Evolutionary conservation across 2,797 vertebrate genomes (phyloP).

Genomic region (Salmo trutta): DNA sequence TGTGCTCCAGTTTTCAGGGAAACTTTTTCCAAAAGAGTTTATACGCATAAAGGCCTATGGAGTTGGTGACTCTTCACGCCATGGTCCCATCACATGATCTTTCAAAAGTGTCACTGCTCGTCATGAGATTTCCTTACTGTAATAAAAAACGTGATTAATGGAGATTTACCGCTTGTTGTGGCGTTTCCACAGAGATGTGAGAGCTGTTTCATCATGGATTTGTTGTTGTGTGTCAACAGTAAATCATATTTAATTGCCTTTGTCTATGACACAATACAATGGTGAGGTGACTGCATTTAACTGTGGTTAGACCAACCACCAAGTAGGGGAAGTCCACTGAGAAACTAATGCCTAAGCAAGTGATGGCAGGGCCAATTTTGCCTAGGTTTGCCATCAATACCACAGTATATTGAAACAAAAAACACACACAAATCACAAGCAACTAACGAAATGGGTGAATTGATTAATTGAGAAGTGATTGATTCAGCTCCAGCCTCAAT

Average conservation of each 20-base stretch:
- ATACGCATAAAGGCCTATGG: conserved; percentile 24
- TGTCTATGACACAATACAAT: conserved; percentile 38
- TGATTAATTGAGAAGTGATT: neutral
- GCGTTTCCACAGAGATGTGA: conserved; percentile 53
- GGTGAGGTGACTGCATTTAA: conserved; percentile 56
- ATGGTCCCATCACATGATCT: conserved; percentile 20
- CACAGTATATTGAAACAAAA: neutral
- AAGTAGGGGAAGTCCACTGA: conserved; percentile 29
- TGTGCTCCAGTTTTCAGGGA: conserved; percentile 43
- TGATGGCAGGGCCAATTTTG: too few species aligned
- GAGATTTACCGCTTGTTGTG: conserved; percentile 40
- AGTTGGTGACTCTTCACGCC: conserved; percentile 26
- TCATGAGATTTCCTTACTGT: conserved; percentile 7
- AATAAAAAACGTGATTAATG: conserved; percentile 23
- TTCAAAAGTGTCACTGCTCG: conserved; percentile 26
- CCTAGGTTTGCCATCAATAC: neutral
- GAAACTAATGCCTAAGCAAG: neutral
- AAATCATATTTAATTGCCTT: conserved; percentile 20
- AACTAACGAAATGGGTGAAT: neutral
- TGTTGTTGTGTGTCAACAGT: conserved; percentile 41
- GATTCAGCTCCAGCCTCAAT: neutral
- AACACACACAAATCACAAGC: conserved; percentile 13
- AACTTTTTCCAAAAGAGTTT: conserved; percentile 57
- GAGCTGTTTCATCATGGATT: conserved; percentile 19
- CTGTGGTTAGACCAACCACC: conserved; percentile 47